Base-by-base conservation (phyloP, 2,888 invertebrate genomes). In the Lumbricus terrestris region DNA sequence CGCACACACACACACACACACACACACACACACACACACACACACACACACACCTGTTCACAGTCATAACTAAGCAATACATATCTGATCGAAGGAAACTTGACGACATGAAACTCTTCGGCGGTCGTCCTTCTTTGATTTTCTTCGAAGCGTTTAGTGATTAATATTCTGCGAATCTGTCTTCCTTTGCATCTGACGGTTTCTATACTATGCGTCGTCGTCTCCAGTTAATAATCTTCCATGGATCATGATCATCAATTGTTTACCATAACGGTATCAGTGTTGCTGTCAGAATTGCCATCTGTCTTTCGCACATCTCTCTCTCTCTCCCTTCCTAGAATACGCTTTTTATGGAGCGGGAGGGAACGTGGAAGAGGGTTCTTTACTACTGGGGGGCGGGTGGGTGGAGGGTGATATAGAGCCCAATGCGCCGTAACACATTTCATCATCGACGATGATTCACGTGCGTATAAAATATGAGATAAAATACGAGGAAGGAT, bases 291-390 rank as follows among this genome's bases (percentile, higher is more conserved):
- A 85, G 37, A 85, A 23, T 85, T 11, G 4, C 35, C 85, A 85
- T 85, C 85, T 85, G 85, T 85, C 85, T 85, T n/a, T 85, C 85
- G 23, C 0, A 37, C 37, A 0, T 85, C 85, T 85, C 35, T 35
- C n/a, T n/a, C 85, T 85, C 85, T 85, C 35, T 35, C n/a, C n/a
- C 85, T 85, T 85, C 35, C 85, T 35, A 85, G 85, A 85, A 37
- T 23, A 35, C 35, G 85, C 85, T 37, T 85, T 85, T 85, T 85
- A 37, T 34, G 1, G 85, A 37, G 85, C 8, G 85, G 85, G 85
- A 20, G 85, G 85, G 37, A 33, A 34, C 16, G 69, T 0, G 29
- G 6, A n/a, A 11, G n/a, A n/a, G 69, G 69, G 29, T 3, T n/a
- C 11, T 11, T 11, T 3, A n/a, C 23, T 18, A 20, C n/a, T n/a